Evolutionary conservation across 2,888 invertebrate genomes (phyloP), one percentile per base, ranked within the genome.

Genomic region (Polydrusus tereticollis): DNA sequence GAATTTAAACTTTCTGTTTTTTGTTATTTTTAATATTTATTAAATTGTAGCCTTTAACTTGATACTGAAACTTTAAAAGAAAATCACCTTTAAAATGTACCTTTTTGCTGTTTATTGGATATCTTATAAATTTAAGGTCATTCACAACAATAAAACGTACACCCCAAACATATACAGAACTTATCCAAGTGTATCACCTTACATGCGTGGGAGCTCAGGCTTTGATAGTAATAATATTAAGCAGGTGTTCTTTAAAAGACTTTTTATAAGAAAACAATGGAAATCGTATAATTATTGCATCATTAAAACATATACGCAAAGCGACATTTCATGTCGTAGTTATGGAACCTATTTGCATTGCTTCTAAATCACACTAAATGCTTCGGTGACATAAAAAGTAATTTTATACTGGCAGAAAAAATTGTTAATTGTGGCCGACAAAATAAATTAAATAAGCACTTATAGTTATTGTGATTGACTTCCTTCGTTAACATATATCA

Each of bases 231-330:
- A 76, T 71, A 78, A 70, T 77, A 80, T 78, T 78, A 78, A 77
- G 77, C 82, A 82, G 81, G 82, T 82, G 82, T 79, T 77, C 77
- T 66, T 55, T 69, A 60, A 64, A 75, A 74, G 70, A 75, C 76
- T 76, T 78, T 77, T 77, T 80, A 78, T 66, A 67, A 71, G 73
- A 67, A 76, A 78, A 82, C 81, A 81, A 82, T 81, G 78, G 79
- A 80, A 82, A 81, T 82, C 78, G 78, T 76, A 78, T 77, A 78
- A 78, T 78, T 78, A 78, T 80, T 81, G 77, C 80, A 78, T 80
- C 80, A 80, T 78, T 79, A 79, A 76, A 76, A 76, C 78, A 74
- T 66, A 75, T 76, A 77, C 77, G 77, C 71, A 81, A 81, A 81
- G 79, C 78, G 81, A 80, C 80, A 80, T 80, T 76, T 81, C 81